A percentile compares a stretch with the other conserved stretches of the same genome.
These are phyloP conservation scores for Forbesichthys agassizii DNA, from an alignment of 2,113 vertebrate species.

Conservation along the genomic window DNA sequence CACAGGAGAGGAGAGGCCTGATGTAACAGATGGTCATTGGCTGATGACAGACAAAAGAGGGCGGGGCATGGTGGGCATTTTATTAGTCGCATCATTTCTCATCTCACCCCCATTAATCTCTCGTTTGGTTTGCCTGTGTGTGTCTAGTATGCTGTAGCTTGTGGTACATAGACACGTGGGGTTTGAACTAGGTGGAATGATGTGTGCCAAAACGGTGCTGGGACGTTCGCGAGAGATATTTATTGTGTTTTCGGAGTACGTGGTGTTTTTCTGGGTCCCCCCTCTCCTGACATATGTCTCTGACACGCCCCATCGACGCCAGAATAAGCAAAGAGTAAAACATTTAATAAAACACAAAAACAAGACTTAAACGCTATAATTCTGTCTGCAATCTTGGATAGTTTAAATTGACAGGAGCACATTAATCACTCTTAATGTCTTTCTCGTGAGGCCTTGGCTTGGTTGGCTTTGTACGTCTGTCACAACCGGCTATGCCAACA, in stretches of 20 bases:
- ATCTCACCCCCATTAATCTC: conserved; percentile 59
- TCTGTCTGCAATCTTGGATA: neutral
- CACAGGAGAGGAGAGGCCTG: conserved; percentile 69
- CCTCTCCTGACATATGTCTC: conserved; percentile 26
- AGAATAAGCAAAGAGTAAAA: neutral
- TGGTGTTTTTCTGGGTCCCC: conserved; percentile 29
- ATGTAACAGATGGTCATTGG: conserved; percentile 52
- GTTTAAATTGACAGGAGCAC: neutral
- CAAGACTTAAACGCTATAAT: neutral
- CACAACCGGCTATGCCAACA: neutral
- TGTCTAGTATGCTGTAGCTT: conserved; percentile 24
- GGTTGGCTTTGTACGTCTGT: conserved; percentile 27
- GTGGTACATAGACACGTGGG: conserved; percentile 44
- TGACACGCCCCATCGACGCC: conserved; percentile 12
- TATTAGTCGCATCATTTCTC: conserved; percentile 51
- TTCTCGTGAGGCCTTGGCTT: conserved; percentile 32
- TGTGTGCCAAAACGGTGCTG: neutral
- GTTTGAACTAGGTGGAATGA: neutral
- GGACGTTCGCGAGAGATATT: neutral
- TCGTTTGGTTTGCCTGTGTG: conserved; percentile 30
- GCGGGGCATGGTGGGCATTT: conserved; percentile 49
- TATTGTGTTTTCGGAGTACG: neutral
- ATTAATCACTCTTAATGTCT: conserved; percentile 20
- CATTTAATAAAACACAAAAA: neutral
- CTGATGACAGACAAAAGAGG: conserved; percentile 42